Evolutionary conservation across 2,113 vertebrate genomes (phyloP), one percentile per base, ranked within the genome.

Genomic region (Romanogobio albipinnatus): DNA sequence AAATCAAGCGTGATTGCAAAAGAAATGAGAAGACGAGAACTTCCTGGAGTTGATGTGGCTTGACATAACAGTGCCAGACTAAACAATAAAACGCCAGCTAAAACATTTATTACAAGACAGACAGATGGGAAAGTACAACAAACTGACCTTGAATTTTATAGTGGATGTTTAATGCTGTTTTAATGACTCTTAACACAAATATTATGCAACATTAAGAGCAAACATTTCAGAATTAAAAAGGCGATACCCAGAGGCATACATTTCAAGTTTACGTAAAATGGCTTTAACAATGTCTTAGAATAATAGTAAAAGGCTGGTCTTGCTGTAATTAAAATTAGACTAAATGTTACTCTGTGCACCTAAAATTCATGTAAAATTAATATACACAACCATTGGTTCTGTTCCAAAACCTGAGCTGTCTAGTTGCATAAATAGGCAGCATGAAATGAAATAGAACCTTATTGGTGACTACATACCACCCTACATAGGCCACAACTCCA

Each of bases 1-100:
- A 77, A 4, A 22, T 8, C 6, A 78, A 26, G 76, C 45, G 22
- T 43, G 36, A 78, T 78, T 78, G 33, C 56, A 61, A 61, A n/a
- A 61, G 56, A 58, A 58, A 36, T n/a, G 51, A 77, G 19, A 77
- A 51, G 45, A 51, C 33, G 33, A 73, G 74, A 33, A 56, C 26
- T 56, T 76, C n/a, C 24, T 29, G 47, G 47, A 76, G 26, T 33
- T 51, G 29, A 36, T 3, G 15, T 56, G 15, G 36, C 49, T 56
- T 45, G 49, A 36, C 4, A 11, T 36, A 11, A 53, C 51, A 22
- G 33, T 78, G 56, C 53, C 33, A 61, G 76, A 79, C 56, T 79
- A 79, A 79, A 79, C 56, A 79, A 62, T 62, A 62, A 10, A 62
- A 79, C 58, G 47, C 58, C 56, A 79, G 58, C 26, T 62, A 62